Percentiles rank a stretch among this genome's conserved stretches.
phyloP scores from a whole-genome alignment of 1,140 invertebrate species.

The Trichonephila clavata region DNA sequence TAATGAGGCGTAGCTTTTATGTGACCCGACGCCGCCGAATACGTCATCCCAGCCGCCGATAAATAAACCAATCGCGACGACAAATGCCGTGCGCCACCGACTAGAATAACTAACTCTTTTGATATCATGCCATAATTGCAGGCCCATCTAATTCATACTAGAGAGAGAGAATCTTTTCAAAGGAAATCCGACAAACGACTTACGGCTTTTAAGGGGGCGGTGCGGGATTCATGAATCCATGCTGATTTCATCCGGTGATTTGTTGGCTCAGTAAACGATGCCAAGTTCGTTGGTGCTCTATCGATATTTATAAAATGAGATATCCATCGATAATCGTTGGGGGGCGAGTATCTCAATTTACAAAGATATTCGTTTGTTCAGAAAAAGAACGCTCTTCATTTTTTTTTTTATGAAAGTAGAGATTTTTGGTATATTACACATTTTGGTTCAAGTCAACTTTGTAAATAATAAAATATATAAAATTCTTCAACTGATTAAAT shows the following conservation, averaged over 20 bases:
- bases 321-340: constrained; percentile 29
- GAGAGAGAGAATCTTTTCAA: not conserved
- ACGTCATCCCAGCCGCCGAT: constrained; percentile 67
- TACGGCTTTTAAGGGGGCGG: constrained; percentile 26
- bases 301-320: constrained; percentile 27
- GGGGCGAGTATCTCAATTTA: not conserved
- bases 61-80: constrained; percentile 73
- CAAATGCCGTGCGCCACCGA: constrained; percentile 64
- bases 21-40: constrained; percentile 57
- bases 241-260: constrained; percentile 20
- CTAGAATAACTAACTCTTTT: constrained; percentile 65
- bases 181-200: constrained; percentile 28
- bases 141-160: constrained; percentile 41
- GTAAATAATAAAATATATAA: too few relatives aligned
- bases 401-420: not conserved
- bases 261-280: constrained; percentile 30
- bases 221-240: constrained; percentile 17
- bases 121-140: constrained; percentile 61
- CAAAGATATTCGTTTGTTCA: not conserved
- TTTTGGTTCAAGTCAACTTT: too few relatives aligned
- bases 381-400: not conserved
- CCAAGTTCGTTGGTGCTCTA: not conserved
- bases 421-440: not conserved
- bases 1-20: constrained; percentile 71
- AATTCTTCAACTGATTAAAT: too few relatives aligned